Evolutionary conservation across 2,888 invertebrate species (phyloP), one percentile per base, ranked within the genome.

Genomic region (Drosophila prolongata): DNA sequence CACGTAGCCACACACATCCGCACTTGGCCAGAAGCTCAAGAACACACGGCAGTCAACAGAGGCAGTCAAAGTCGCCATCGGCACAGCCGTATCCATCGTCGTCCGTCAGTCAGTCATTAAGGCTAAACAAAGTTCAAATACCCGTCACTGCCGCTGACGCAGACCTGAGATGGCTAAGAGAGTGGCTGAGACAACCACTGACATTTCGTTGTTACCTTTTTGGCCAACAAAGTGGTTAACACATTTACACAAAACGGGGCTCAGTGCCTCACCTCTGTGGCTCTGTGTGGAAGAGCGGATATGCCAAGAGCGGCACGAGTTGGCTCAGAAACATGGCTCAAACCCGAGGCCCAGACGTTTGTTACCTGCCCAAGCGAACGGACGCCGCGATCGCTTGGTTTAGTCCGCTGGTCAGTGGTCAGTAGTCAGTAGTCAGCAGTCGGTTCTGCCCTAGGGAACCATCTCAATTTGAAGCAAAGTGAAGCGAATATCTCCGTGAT

Each of bases 1-100:
- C 83, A 83, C 83, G 89, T 87, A 42, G 53, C 55, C 61, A 61
- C 71, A 87, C 76, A 60, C 43, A 86, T 86, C 87, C 87, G 83
- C 89, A 78, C 78, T 67, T 65, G 65, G 58, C 46, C 64, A 71
- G 64, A 79, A 83, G 72, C 87, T 82, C 82, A 83, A 83, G 83
- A 83, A 86, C 83, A 83, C 47, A 47, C 54, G 50, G 50, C 62
- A 60, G 40, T 46, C 68, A 57, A 46, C 54, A 34, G 50, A 30
- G 38, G 52, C 52, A 65, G 71, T 70, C 73, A 72, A 72, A 71
- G 74, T 73, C 74, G 64, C 66, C 50, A 34, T 46, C 27, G 46
- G 9, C 53, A 64, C 14, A 38, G 55, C 62, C 53, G 30, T n/a
- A 53, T 38, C 43, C 71, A 54, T 44, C 61, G 55, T 38, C 59